Conservation (phyloP, 2,113 vertebrate genomes). For the Hydropotes inermis region DNA sequence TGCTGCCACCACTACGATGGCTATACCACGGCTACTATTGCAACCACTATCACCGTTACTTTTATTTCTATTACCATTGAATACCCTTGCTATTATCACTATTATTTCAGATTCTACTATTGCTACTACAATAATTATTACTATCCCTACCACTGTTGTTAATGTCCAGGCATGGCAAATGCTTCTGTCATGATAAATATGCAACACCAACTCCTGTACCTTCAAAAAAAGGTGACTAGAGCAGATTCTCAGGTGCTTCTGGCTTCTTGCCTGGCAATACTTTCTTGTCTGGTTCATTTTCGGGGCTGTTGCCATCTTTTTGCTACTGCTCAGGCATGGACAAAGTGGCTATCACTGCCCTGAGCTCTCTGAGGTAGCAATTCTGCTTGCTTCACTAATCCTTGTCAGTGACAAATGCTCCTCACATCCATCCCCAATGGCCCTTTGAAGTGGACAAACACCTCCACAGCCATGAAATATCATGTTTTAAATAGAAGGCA, state of each 20-base stretch:
- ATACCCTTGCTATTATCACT: background rate
- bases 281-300: background rate
- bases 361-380: constrained; percentile 21
- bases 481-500: constrained; percentile 54
- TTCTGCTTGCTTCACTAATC: constrained; percentile 49
- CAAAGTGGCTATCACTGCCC: constrained; percentile 27
- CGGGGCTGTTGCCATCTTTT: background rate
- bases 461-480: constrained; percentile 30
- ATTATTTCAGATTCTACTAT: background rate
- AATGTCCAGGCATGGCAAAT: accelerated
- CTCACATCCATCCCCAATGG: background rate
- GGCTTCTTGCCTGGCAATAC: background rate
- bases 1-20: background rate
- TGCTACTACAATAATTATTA: background rate
- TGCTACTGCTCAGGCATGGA: constrained; percentile 3
- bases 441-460: constrained; percentile 55
- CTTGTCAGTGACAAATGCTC: constrained; percentile 54
- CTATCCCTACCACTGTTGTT: accelerated
- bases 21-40: too few species aligned
- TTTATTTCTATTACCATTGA: background rate
- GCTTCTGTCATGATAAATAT: background rate
- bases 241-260: background rate
- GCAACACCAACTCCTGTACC: background rate
- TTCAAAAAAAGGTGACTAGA: background rate
- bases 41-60: background rate